phyloP scores from a whole-genome alignment of 2,888 invertebrate genomes.

The Hemicrepidius hirtus region DNA sequence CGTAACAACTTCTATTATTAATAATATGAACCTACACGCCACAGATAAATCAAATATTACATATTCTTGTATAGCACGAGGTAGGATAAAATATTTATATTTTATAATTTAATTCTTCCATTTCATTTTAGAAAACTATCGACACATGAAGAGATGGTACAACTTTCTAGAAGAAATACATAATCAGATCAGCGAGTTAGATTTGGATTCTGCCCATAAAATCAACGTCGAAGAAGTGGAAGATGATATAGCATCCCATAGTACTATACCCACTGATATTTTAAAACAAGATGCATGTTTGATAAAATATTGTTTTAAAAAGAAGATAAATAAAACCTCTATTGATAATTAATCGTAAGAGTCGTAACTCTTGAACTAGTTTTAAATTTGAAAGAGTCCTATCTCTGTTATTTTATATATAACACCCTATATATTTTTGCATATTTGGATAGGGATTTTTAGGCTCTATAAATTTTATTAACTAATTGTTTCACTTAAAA shows the following conservation, averaged over 20 bases:
- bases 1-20: constrained; percentile 5
- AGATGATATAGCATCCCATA: neutral
- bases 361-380: no score
- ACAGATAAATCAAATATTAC: neutral
- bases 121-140: constrained; percentile 22
- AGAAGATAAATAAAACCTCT: neutral
- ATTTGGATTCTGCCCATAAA: neutral
- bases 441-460: no score
- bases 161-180: constrained; percentile 7
- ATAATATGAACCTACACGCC: neutral
- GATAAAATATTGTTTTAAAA: constrained; percentile 27
- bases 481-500: no score
- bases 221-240: neutral
- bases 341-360: neutral
- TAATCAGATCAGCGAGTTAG: neutral
- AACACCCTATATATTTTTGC: no score
- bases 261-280: constrained; percentile 19
- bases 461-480: no score
- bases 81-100: neutral
- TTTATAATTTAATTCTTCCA: neutral
- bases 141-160: constrained; percentile 34
- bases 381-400: no score
- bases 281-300: constrained; percentile 18
- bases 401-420: no score
- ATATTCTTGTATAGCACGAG: neutral